A percentile compares a stretch with the other conserved stretches of the same genome.
phyloP scores from a whole-genome alignment of 2,113 vertebrate species.

The Mesitornis unicolor region DNA sequence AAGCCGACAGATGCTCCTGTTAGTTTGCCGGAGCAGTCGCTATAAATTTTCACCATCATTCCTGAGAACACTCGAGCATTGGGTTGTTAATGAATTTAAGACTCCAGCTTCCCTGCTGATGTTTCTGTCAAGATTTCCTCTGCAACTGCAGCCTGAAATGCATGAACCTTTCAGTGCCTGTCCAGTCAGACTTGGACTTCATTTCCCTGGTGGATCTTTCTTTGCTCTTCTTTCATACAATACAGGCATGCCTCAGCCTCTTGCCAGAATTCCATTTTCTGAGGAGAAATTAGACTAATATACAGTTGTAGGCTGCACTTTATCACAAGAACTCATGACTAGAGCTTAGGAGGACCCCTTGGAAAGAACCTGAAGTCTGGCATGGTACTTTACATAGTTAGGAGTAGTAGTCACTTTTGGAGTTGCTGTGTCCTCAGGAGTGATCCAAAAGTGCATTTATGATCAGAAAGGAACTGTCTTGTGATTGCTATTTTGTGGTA shows the following conservation, averaged over 20 bases:
- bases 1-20: background rate
- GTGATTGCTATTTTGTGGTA: background rate
- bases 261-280: background rate
- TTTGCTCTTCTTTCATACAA: background rate
- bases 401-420: background rate
- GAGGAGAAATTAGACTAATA: background rate
- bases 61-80: background rate
- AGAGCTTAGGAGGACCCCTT: background rate
- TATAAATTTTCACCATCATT: background rate
- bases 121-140: background rate
- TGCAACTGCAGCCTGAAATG: background rate
- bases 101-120: background rate
- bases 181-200: background rate
- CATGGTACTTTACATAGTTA: background rate
- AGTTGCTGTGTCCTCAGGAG: background rate
- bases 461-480: background rate
- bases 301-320: background rate
- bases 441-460: background rate
- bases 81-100: background rate
- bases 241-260: background rate
- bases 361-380: background rate
- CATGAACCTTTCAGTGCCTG: background rate
- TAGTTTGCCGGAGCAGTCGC: background rate
- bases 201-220: background rate
- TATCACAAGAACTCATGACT: background rate